Percentiles rank a stretch among this genome's conserved stretches.
Evolutionary conservation across 2,113 vertebrate species (phyloP).

Genomic region (Sylvia atricapilla): DNA sequence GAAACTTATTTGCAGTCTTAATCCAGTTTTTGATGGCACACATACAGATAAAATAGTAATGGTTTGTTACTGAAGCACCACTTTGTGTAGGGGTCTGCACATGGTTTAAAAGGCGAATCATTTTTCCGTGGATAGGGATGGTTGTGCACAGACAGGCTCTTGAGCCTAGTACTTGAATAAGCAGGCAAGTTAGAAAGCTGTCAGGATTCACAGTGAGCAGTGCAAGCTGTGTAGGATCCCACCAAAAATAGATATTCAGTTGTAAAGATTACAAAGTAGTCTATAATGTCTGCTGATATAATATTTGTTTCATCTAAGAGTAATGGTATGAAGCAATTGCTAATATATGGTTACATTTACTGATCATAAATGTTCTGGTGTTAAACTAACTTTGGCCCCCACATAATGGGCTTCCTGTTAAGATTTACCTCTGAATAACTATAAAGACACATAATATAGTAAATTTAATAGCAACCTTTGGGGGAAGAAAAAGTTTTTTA

Average conservation of each 20-base stretch:
- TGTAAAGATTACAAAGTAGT: neutral
- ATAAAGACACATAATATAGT: neutral
- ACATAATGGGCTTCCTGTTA: neutral
- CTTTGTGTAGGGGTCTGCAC: neutral
- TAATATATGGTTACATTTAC: neutral
- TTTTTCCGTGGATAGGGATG: neutral
- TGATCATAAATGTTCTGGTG: neutral
- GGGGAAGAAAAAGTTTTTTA: neutral
- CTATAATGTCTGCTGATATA: neutral
- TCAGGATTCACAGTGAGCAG: neutral
- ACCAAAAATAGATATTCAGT: neutral
- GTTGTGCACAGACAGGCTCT: neutral
- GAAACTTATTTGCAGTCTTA: neutral
- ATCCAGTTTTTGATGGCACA: neutral
- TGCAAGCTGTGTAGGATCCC: neutral
- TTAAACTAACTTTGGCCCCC: slow-evolving; percentile 1
- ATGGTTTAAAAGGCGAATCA: neutral
- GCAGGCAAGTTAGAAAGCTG: neutral
- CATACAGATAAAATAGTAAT: neutral
- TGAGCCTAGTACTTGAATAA: neutral
- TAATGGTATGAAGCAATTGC: neutral
- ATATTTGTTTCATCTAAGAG: neutral
- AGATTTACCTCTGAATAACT: slow-evolving; percentile 33
- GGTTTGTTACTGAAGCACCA: neutral
- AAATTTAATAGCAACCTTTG: slow-evolving; percentile 46